These are phyloP conservation scores for Palythoa caribaeorum DNA, from an alignment of 92 coral and sea anemone genomes.

Conservation along the genomic window DNA sequence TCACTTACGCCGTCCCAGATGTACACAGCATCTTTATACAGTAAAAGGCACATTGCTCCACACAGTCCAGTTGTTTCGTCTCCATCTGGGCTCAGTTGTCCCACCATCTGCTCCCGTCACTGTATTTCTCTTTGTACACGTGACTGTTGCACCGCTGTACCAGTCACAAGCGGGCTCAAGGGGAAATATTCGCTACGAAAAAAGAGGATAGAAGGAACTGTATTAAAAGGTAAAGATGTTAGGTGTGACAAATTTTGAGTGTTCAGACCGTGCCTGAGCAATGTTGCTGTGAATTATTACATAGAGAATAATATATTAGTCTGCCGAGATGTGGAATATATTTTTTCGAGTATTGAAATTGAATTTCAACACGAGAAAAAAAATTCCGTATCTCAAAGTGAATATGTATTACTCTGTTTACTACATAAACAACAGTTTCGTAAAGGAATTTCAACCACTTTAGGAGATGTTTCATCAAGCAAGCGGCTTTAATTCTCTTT, in stretches of 20 bases:
- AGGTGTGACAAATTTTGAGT: not conserved
- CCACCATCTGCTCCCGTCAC: slow-evolving; percentile 73
- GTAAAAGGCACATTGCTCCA: slow-evolving; percentile 34
- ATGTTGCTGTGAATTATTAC: no score
- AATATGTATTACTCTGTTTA: no score
- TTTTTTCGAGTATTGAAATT: no score
- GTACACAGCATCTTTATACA: slow-evolving; percentile 65
- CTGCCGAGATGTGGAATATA: no score
- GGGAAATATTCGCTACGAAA: slow-evolving; percentile 20
- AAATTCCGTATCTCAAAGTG: no score
- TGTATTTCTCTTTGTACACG: slow-evolving; percentile 85
- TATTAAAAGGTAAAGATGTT: slow-evolving; percentile 48
- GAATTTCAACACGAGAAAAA: no score
- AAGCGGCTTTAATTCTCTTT: no score
- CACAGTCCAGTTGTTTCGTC: slow-evolving; percentile 54
- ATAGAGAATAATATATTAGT: no score
- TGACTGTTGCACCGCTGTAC: slow-evolving; percentile 71
- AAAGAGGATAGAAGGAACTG: slow-evolving; percentile 23
- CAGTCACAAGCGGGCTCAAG: not conserved
- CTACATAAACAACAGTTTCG: no score
- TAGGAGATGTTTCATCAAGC: no score
- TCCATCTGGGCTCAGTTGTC: slow-evolving; percentile 62
- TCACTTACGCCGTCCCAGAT: slow-evolving; percentile 12
- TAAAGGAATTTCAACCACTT: no score
- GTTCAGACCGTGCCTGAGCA: no score